phyloP scores from a whole-genome alignment of 2,113 vertebrate genomes.

The Charina bottae region DNA sequence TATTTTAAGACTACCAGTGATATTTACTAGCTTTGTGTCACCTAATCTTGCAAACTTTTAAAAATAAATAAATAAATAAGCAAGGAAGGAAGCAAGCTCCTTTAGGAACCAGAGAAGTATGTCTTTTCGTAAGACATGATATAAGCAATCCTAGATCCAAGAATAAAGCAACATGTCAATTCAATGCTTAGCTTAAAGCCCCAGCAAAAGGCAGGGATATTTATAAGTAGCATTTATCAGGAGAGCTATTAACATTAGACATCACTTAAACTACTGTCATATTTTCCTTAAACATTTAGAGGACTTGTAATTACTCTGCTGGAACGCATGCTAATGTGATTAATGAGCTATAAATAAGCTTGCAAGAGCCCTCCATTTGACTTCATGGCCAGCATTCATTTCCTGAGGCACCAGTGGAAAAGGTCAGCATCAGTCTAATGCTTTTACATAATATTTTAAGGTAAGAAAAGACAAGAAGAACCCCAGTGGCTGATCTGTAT shows the following conservation, averaged over 20 bases:
- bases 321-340: constrained; percentile 17
- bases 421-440: neutral
- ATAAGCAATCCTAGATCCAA: neutral
- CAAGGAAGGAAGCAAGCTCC: constrained; percentile 3
- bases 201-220: constrained; percentile 37
- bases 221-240: constrained; percentile 56
- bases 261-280: constrained; percentile 56
- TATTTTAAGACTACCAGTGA: neutral
- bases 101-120: constrained; percentile 40
- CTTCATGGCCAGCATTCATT: neutral
- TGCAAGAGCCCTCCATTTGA: accelerated
- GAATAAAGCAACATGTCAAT: constrained; percentile 35
- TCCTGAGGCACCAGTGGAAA: constrained; percentile 5
- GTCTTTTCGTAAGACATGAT: constrained; percentile 32
- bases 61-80: neutral
- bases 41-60: neutral
- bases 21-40: neutral
- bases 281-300: constrained; percentile 56
- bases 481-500: neutral
- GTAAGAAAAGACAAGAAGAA: neutral
- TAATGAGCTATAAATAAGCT: neutral
- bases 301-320: constrained; percentile 47
- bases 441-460: neutral
- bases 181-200: constrained; percentile 14
- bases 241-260: constrained; percentile 54